Conservation (phyloP, 2,888 invertebrate genomes). For the Tuberolachnus salignus region DNA sequence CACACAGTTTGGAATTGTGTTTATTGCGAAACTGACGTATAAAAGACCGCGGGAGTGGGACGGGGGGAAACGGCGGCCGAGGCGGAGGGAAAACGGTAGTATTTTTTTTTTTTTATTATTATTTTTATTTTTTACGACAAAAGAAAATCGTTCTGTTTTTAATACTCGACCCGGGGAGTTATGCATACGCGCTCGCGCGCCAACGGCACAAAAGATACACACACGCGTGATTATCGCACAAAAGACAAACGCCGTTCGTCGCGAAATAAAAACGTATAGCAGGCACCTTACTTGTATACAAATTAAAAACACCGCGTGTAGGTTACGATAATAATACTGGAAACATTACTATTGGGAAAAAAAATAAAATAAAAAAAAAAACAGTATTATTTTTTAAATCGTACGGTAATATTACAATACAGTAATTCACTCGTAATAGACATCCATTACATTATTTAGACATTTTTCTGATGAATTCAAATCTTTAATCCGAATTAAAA, state of each 20-base stretch:
- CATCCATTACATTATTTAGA: no score
- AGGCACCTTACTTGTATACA: no score
- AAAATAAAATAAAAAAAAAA: no score
- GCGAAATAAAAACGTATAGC: no score
- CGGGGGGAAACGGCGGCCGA: neutral
- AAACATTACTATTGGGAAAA: no score
- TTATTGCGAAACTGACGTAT: constrained; percentile 55
- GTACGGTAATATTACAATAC: no score
- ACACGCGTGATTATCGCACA: neutral
- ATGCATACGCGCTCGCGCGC: neutral
- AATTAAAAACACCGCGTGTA: no score
- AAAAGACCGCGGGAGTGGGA: constrained; percentile 28
- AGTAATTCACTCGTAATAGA: no score
- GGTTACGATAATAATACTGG: no score
- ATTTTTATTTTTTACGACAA: constrained; percentile 27
- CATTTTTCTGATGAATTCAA: no score
- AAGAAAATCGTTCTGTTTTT: constrained; percentile 48
- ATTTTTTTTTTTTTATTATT: constrained; percentile 13
- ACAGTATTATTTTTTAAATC: no score
- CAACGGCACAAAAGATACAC: neutral
- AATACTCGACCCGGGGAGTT: constrained; percentile 22
- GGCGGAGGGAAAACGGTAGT: neutral
- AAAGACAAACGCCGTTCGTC: constrained; percentile 2
- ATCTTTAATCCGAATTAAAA: no score
- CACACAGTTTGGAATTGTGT: constrained; percentile 54